Conservation (phyloP, 2,888 invertebrate genomes). For the Theretra japonica region DNA sequence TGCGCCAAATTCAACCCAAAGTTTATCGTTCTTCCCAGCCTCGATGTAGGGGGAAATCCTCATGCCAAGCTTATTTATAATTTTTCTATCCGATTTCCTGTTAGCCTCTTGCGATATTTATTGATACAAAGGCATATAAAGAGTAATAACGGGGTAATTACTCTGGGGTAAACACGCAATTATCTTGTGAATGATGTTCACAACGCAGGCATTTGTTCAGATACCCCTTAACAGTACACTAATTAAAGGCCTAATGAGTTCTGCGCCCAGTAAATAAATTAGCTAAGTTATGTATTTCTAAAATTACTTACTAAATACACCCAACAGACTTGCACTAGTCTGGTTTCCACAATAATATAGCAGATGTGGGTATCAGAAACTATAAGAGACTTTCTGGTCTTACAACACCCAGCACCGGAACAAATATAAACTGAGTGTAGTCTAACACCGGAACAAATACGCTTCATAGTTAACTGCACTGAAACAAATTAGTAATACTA, state of each 20-base stretch:
- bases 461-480: too few relatives aligned
- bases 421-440: too few relatives aligned
- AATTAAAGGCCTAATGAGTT: background rate
- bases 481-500: too few relatives aligned
- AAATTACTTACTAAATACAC: background rate
- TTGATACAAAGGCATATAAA: background rate
- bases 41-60: background rate
- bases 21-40: background rate
- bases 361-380: too few relatives aligned
- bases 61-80: background rate
- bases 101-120: background rate
- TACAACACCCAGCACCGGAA: too few relatives aligned
- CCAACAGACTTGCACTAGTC: too few relatives aligned
- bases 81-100: slow-evolving; percentile 2
- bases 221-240: background rate
- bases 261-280: background rate
- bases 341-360: too few relatives aligned
- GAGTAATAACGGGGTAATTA: background rate
- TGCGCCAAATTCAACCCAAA: too few relatives aligned
- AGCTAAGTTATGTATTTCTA: background rate
- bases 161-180: background rate
- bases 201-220: background rate
- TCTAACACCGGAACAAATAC: too few relatives aligned
- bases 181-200: slow-evolving; percentile 6
- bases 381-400: too few relatives aligned